phyloP scores from a whole-genome alignment of 2,797 vertebrate genomes.

The Neopelma chrysocephalum region DNA sequence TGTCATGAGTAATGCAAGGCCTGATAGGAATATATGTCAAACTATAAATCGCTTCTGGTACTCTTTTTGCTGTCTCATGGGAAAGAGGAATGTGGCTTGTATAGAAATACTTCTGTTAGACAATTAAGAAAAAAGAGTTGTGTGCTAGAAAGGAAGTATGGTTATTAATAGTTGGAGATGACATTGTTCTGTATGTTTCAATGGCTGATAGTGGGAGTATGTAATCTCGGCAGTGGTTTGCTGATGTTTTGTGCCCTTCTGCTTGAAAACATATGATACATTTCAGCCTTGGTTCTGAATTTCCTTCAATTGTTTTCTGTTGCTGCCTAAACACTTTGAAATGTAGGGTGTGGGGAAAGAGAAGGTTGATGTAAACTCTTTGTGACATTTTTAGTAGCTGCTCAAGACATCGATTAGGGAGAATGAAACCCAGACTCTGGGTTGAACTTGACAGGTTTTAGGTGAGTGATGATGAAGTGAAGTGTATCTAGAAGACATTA shows the following conservation, averaged over 20 bases:
- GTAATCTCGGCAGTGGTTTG: constrained; percentile 34
- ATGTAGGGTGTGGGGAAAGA: constrained; percentile 52
- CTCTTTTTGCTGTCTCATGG: background rate
- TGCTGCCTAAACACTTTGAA: constrained; percentile 50
- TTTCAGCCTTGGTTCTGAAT: constrained; percentile 41
- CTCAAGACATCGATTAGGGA: background rate
- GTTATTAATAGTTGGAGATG: constrained; percentile 59
- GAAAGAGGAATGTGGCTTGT: background rate
- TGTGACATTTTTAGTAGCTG: constrained; percentile 34
- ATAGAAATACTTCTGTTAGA: constrained; percentile 16
- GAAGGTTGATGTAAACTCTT: constrained; percentile 29
- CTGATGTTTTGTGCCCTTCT: constrained; percentile 58
- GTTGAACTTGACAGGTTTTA: background rate
- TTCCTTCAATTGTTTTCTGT: constrained; percentile 66
- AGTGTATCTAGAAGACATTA: background rate
- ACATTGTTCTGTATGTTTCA: constrained; percentile 61
- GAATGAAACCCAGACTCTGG: background rate
- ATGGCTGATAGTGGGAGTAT: constrained; percentile 54
- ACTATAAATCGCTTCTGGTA: background rate
- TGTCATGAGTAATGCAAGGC: background rate
- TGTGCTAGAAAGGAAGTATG: constrained; percentile 44
- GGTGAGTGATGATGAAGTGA: background rate
- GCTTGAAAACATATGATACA: constrained; percentile 23
- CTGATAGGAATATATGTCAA: background rate
- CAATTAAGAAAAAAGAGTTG: constrained; percentile 43